Evolutionary conservation across 1,140 invertebrate species (phyloP), one percentile per base, ranked within the genome.

Genomic region (Rhopalosiphum padi): DNA sequence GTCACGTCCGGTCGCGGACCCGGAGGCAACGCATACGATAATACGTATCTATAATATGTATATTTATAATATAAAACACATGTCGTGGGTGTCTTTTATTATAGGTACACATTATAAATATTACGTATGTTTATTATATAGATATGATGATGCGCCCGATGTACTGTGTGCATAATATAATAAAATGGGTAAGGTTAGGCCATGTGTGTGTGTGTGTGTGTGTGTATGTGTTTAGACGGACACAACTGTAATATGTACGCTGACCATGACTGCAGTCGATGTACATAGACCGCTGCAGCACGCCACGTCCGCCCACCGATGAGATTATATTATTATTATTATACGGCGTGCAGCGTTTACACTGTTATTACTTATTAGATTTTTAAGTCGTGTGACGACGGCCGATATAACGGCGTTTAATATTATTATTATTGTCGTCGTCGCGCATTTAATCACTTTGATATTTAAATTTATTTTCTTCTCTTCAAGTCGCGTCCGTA

Each of bases 381-480:
- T 83, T 83, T 37, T 35, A 23, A 25, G 86, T 87, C 43, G 86
- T 87, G n/a, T 53, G 87, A 88, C 87, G 87, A 48, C 86, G 86
- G 0, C n/a, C 30, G 60, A 77, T 77, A 77, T 18, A 30, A 85
- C 83, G 41, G 43, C 86, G 55, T 77, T 77, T 77, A 77, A 35
- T n/a, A 77, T 77, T n/a, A 21, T 11, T 68, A 46, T 51, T 51
- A 68, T 68, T 68, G 60, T 77, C 60, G 15, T 21, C 11, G 60
- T 77, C 60, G 22, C 37, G 90, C 90, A 30, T 91, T 91, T 91
- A 68, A 91, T 77, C 68, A 77, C 55, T 91, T 77, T 77, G 55
- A 91, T 91, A 91, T 91, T 77, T 77, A 77, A 91, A 77, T 91
- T 90, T 90, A 55, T 43, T 77, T 77, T 77, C 60, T 77, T 77